Conservation (phyloP, 1,140 invertebrate species). For the Trichonephila clavipes region DNA sequence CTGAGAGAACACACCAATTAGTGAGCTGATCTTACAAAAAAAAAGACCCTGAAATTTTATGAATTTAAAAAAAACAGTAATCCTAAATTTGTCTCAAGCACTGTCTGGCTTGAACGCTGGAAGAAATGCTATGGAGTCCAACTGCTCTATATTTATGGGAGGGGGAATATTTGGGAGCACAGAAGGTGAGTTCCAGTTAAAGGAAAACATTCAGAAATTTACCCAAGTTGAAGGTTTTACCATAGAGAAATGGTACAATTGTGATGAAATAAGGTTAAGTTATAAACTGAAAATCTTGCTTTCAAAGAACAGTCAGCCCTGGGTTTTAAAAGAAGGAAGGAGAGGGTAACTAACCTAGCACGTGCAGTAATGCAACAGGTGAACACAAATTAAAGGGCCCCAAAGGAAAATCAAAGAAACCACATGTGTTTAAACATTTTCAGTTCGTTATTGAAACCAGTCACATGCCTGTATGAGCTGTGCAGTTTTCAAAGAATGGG, state of each 20-base stretch:
- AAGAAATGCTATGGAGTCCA: neutral
- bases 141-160: neutral
- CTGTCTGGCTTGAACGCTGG: neutral
- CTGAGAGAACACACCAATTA: no score
- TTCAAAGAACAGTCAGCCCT: neutral
- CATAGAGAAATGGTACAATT: neutral
- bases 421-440: neutral
- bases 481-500: no score
- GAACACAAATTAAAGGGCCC: neutral
- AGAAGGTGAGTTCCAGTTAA: neutral
- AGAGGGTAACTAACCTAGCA: no score
- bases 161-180: neutral
- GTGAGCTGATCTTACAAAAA: no score
- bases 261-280: neutral
- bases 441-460: no score
- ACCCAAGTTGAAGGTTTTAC: neutral
- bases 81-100: neutral
- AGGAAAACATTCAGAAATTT: constrained; percentile 16
- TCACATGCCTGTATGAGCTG: no score
- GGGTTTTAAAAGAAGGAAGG: neutral
- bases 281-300: neutral
- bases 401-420: neutral
- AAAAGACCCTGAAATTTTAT: no score
- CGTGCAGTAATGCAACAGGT: neutral
- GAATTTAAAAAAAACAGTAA: neutral